Base-by-base conservation (phyloP, 1,140 invertebrate genomes). In the Neuroterus valhalla region DNA sequence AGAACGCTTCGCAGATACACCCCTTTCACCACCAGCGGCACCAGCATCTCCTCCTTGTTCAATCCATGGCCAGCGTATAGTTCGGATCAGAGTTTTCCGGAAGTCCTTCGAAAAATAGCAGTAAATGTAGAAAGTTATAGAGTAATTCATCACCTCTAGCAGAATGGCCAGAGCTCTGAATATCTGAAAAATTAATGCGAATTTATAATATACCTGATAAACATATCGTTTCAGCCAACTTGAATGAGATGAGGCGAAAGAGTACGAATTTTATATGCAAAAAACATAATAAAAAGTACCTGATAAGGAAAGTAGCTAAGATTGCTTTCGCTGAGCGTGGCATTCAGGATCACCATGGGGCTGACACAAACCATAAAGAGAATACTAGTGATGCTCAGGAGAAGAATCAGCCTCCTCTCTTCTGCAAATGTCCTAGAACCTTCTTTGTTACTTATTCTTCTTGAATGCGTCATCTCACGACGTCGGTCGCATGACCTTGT, bases 71-170 rank as follows among this genome's bases (percentile, higher is more conserved):
- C 92, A 93, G 44, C 92, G 92, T 31, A 94, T 89, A 0, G 93
- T 95, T 17, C 92, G 88, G 31, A 94, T 85, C 75, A 95, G 89
- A 0, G 94, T 95, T 77, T 92, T 93, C 14, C 94, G 91, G 81
- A 95, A 95, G 78, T 95, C 94, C 81, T 94, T 93, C 43, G 94
- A 94, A 84, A 95, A 95, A 62, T 95, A 86, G 77, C 94, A 95
- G 85, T 95, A 95, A 50, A 95, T 95, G 85, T 95, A 95, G 88
- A 95, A 95, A 3, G 94, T 95, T 52, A 95, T 92, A 46, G 94
- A 94, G 82, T 95, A 95, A 85, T 95, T 95, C 72, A 92, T 92
- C 21, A 95, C 90, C 86, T 95, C 94, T 74, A 95, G 84, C 14
- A 94, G 89, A 86, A 95, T 95, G 12, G 94, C 94, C 26, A 94